Evolutionary conservation across 2,797 vertebrate species (phyloP).

Genomic region (Diceros bicornis): DNA sequence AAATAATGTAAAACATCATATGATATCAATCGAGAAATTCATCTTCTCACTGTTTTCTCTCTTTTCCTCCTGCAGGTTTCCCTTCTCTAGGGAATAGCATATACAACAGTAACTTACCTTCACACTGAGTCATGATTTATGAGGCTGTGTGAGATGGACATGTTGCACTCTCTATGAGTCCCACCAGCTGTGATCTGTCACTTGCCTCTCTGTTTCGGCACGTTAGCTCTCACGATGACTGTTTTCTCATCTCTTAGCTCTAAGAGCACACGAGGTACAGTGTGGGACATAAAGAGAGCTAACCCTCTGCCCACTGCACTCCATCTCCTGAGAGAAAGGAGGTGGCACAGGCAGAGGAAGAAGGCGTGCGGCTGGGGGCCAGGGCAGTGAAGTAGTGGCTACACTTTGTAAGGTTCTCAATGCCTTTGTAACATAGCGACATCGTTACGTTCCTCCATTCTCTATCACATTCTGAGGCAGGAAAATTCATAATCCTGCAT

Average conservation of each 20-base stretch:
- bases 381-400: background rate
- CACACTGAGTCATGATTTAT: constrained; percentile 26
- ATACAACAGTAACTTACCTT: background rate
- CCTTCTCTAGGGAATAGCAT: background rate
- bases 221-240: background rate
- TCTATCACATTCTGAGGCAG: background rate
- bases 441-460: background rate
- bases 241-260: background rate
- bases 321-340: background rate
- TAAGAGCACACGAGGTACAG: background rate
- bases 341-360: background rate
- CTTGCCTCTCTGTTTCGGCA: constrained; percentile 42
- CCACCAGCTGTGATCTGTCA: background rate
- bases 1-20: background rate
- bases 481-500: background rate
- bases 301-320: background rate
- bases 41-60: background rate
- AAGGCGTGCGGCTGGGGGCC: background rate
- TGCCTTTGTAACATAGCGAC: background rate
- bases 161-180: background rate
- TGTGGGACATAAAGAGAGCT: background rate
- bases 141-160: constrained; percentile 62
- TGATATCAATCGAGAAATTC: background rate
- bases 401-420: background rate
- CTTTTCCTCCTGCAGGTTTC: background rate